A percentile compares a stretch with the other conserved stretches of the same genome.
phyloP scores from a whole-genome alignment of 2,113 vertebrate genomes.

The Paracanthobrama guichenoti region DNA sequence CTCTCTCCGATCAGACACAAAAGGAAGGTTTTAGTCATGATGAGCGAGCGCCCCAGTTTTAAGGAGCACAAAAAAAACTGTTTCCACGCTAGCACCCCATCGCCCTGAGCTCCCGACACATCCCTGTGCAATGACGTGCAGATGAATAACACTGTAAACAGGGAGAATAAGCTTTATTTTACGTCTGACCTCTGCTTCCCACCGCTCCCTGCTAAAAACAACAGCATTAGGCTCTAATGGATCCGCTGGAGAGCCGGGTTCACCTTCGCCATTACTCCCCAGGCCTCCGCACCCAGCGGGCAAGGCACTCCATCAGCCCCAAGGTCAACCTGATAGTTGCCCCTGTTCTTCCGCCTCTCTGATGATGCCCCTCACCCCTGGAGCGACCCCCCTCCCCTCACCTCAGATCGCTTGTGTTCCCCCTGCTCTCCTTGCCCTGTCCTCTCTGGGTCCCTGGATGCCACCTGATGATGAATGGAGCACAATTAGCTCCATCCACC shows the following conservation, averaged over 20 bases:
- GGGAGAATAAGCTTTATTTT: conserved; percentile 67
- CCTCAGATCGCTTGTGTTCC: conserved; percentile 5
- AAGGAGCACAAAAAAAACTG: not conserved
- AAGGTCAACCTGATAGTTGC: conserved; percentile 65
- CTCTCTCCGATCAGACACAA: not conserved
- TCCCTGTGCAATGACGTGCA: conserved; percentile 40
- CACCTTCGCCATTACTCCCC: conserved; percentile 67
- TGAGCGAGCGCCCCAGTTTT: not conserved
- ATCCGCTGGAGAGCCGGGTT: conserved; percentile 61
- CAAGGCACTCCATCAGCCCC: conserved; percentile 66
- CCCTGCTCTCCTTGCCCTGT: conserved; percentile 70
- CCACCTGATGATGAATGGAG: conserved; percentile 76
- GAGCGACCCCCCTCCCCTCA: conserved; percentile 37
- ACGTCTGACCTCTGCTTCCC: conserved; percentile 72
- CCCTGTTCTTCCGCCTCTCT: conserved; percentile 58
- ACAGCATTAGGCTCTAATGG: conserved; percentile 58
- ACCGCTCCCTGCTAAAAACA: conserved; percentile 63
- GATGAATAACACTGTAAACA: conserved; percentile 68
- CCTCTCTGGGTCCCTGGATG: conserved; percentile 67
- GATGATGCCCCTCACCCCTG: conserved; percentile 48
- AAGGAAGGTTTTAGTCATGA: not conserved
- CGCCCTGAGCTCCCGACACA: conserved; percentile 51
- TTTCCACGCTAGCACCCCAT: conserved; percentile 41
- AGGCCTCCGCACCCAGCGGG: conserved; percentile 57
- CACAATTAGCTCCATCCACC: conserved; percentile 76